Conservation (phyloP, 2,888 invertebrate species). For the Andrena praecox region DNA sequence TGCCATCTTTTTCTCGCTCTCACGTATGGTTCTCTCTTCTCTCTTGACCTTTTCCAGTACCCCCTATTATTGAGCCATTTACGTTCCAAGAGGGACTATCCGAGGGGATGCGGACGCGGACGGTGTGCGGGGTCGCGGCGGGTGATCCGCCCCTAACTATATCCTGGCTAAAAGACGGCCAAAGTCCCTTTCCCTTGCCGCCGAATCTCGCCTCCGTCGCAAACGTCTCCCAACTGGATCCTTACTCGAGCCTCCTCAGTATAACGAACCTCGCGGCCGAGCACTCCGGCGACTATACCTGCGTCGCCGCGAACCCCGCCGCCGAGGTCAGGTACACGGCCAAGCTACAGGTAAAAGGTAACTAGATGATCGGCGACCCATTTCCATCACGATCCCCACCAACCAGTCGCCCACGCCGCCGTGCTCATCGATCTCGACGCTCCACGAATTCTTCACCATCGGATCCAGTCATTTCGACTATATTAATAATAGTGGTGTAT, state of each 20-base stretch:
- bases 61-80: slow-evolving; percentile 94
- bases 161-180: slow-evolving; percentile 93
- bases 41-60: slow-evolving; percentile 89
- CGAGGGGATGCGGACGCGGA: slow-evolving; percentile 93
- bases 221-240: slow-evolving; percentile 90
- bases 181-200: slow-evolving; percentile 87
- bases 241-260: slow-evolving; percentile 92
- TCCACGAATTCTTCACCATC: not conserved
- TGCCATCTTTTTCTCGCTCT: slow-evolving; percentile 87
- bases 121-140: slow-evolving; percentile 92
- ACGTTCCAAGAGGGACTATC: slow-evolving; percentile 93
- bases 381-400: slow-evolving; percentile 63
- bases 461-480: not conserved
- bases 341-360: slow-evolving; percentile 93
- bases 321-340: slow-evolving; percentile 92
- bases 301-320: slow-evolving; percentile 92
- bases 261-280: slow-evolving; percentile 91
- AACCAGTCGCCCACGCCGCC: slow-evolving; percentile 14
- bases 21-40: slow-evolving; percentile 87
- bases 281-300: slow-evolving; percentile 92
- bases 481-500: too few relatives aligned
- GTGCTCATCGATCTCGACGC: slow-evolving; percentile 7
- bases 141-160: slow-evolving; percentile 93
- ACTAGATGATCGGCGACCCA: slow-evolving; percentile 84
- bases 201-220: slow-evolving; percentile 87